Base-by-base conservation (phyloP, 2,888 invertebrate genomes). In the Eucera pruinosa region DNA sequence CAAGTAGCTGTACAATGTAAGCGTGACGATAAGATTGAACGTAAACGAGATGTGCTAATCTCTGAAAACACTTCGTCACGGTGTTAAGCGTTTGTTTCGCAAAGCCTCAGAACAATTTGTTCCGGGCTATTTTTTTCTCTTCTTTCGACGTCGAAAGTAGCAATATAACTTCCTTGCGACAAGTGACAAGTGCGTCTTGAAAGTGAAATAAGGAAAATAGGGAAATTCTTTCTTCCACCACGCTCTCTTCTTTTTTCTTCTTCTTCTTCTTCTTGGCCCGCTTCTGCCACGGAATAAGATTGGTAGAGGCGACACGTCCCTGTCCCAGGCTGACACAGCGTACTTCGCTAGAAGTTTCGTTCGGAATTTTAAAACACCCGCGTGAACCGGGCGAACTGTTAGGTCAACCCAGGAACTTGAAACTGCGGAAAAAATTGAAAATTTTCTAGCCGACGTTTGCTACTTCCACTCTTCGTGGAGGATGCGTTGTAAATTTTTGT, bases 291-390 rank as follows among this genome's bases (percentile, higher is more conserved):
- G 41, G 55, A 64, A 73, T 76, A 69, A 66, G 74, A 78, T 48
- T 72, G 57, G 61, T 43, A 41, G 70, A 48, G 55, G 36, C 64
- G 77, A 83, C 78, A 80, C 67, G 74, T 84, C 27, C 61, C 69
- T 64, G 65, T 78, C 74, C 60, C 55, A 27, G 62, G 65, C 78
- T 77, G 81, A 78, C 78, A 66, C 73, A 64, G 71, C 77, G 65
- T 54, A 67, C 57, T 78, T 82, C 60, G 45, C 47, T 43, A 55
- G 62, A 82, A 86, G 78, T 85, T 84, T 69, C 47, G 72, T 52
- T 60, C 55, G 66, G 78, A 85, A 87, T 80, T 83, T 82, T 78
- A 78, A 85, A 83, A 81, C 54, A 58, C 64, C 72, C 77, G 69
- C 52, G 30, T 67, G 64, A 20, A 64, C 33, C 70, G 45, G 50